Evolutionary conservation across 2,888 invertebrate genomes (phyloP).

Genomic region (Tanytarsus gracilentus): DNA sequence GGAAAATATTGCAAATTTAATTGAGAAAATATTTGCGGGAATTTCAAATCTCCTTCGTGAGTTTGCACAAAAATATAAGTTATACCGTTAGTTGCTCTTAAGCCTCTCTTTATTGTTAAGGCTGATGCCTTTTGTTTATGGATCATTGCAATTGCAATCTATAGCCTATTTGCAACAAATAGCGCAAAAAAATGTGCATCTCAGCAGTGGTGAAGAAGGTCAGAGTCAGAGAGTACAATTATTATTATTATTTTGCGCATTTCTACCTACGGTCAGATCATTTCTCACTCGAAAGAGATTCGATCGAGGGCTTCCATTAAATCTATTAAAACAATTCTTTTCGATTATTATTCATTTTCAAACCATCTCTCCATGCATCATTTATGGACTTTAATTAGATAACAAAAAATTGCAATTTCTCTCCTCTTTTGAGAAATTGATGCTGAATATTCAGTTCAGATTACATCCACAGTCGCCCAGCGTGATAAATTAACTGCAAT

Average conservation of each 20-base stretch:
- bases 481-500: background rate
- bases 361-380: constrained; percentile 6
- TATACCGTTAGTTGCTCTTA: constrained; percentile 4
- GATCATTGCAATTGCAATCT: constrained; percentile 5
- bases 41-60: no score
- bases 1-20: no score
- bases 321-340: constrained; percentile 10
- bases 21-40: no score
- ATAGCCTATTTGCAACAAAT: background rate
- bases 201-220: constrained; percentile 9
- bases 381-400: constrained; percentile 24
- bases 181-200: constrained; percentile 2
- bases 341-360: background rate
- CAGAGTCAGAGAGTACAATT: constrained; percentile 1
- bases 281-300: no score
- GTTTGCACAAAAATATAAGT: no score
- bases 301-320: constrained; percentile 12
- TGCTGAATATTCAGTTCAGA: background rate
- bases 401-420: background rate
- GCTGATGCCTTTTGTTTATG: constrained; percentile 11
- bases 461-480: no score
- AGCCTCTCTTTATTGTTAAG: background rate
- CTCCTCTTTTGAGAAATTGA: no score
- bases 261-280: constrained; percentile 17
- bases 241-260: background rate